Base-by-base conservation (phyloP, 2,113 vertebrate species). In the Siniperca chuatsi region DNA sequence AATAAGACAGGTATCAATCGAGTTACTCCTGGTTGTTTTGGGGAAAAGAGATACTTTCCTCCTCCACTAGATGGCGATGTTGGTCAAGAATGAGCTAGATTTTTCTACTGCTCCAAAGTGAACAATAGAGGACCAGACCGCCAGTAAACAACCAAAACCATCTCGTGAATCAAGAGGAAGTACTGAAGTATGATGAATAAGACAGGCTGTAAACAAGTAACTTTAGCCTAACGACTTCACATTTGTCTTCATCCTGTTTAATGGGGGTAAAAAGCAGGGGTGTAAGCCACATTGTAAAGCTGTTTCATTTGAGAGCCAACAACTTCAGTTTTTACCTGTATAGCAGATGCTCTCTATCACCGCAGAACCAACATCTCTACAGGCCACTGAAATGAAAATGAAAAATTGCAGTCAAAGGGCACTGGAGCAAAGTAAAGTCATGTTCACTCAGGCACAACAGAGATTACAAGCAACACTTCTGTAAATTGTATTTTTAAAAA, bases 41-140 rank as follows among this genome's bases (percentile, higher is more conserved):
- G 0, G 18, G 13, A 69, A 40, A 42, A 46, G 2, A 50, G 5
- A 18, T 79, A 16, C 15, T 64, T 76, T 68, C 7, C 13, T 70
- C 3, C 10, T 78, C 93, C 94, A 90, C 87, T 87, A 93, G 92
- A 88, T 92, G 92, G 90, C 48, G 92, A 54, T 91, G 87, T 93
- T 88, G 57, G 62, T 73, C 82, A 90, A 91, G 66, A 85, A 62
- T 79, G 64, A 71, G 42, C 9, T 2, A 9, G 7, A 69, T 60
- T 9, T 40, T n/a, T 66, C 6, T 46, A 3, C 35, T 7, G 20
- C n/a, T 46, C n/a, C 20, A 35, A 50, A 11, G 29, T 55, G 46
- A 89, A 90, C 54, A 87, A 70, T 69, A 61, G 29, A 78, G 29
- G 16, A 77, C 4, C 48, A 83, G 60, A 77, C 16, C 3, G 2